Conservation (phyloP, 2,888 invertebrate species). For the Drosophila melanosoma region DNA sequence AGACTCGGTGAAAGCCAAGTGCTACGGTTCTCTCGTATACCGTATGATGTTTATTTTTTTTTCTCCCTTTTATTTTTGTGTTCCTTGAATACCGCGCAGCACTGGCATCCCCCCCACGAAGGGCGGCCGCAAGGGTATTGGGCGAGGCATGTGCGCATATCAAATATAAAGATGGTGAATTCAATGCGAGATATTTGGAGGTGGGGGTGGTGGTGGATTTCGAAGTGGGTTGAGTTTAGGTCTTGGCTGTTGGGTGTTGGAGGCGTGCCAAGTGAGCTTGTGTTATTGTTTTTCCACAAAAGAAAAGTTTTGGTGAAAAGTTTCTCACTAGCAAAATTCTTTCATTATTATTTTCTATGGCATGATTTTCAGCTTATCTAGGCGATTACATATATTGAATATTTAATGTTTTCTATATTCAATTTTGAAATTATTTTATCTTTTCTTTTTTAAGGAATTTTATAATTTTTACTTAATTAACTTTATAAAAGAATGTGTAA, state of each 20-base stretch:
- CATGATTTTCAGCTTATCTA: not conserved
- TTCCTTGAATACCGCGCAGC: conserved; percentile 44
- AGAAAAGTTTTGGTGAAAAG: conserved; percentile 33
- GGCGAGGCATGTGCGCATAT: conserved; percentile 45
- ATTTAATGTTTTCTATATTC: not conserved
- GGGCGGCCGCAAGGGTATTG: conserved; percentile 28
- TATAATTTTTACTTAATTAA: not conserved
- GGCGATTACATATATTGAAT: not conserved
- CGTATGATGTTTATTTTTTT: conserved; percentile 26
- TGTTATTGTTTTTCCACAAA: conserved; percentile 24
- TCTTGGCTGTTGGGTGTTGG: not conserved
- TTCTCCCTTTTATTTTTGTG: conserved; percentile 19
- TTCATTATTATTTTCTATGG: conserved; percentile 4
- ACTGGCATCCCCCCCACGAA: conserved; percentile 34
- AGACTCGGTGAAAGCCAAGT: conserved; percentile 52
- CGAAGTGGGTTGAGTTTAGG: not conserved
- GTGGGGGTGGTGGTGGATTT: not conserved
- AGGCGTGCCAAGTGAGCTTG: conserved; percentile 27
- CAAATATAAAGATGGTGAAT: conserved; percentile 50
- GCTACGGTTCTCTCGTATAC: conserved; percentile 20
- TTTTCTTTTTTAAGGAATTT: not conserved
- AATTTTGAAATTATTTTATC: not conserved
- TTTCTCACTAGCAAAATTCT: conserved; percentile 30
- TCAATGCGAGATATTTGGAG: conserved; percentile 5
- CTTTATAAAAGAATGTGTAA: not conserved